Base-by-base conservation (phyloP, 2,888 invertebrate species). In the Norana najaformis region DNA sequence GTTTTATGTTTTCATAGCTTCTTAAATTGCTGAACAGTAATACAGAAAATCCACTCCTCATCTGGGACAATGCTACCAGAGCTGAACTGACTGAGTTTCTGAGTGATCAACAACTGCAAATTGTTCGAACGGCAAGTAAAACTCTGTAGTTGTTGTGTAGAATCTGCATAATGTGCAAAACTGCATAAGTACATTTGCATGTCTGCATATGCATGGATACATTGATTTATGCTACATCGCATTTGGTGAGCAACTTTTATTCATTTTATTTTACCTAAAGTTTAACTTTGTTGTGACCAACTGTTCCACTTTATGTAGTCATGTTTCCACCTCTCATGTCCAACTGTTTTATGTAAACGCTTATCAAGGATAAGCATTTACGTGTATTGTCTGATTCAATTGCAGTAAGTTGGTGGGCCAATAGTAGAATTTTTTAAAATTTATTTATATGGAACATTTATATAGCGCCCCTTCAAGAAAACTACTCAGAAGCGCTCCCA, bases 61-160 rank as follows among this genome's bases (percentile, higher is more conserved):
- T 99, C 88, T 99, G 99, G 99, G 98, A 99, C 95, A 99, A 99
- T 95, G 97, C 97, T 16, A 99, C 99, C 0, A 96, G 99, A 92
- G 97, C 97, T 0, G 99, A 99, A 95, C 96, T 99, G 3, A 96
- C 96, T 83, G 99, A 99, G 94, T 97, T 97, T 94, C 95, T 99
- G 13, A 97, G 97, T 91, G 96, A 96, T 89, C 97, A 97, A 93
- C 96, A 97, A 90, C 95, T 94, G 89, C 93, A 94, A n/a, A 94
- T 95, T 91, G 94, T 95, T 88, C 94, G 94, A 93, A 95, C 94
- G 41, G 95, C 95, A 92, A 92, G 93, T 93, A 90, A 39, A 30
- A 69, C 69, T 20, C 82, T 38, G n/a, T 38, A 30, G n/a, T n/a
- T 69, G 30, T 23, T 23, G 47, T 23, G 5, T 47, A 23, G 11